Conservation (phyloP, 2,113 vertebrate species). For the Gorsachius goisagi region DNA sequence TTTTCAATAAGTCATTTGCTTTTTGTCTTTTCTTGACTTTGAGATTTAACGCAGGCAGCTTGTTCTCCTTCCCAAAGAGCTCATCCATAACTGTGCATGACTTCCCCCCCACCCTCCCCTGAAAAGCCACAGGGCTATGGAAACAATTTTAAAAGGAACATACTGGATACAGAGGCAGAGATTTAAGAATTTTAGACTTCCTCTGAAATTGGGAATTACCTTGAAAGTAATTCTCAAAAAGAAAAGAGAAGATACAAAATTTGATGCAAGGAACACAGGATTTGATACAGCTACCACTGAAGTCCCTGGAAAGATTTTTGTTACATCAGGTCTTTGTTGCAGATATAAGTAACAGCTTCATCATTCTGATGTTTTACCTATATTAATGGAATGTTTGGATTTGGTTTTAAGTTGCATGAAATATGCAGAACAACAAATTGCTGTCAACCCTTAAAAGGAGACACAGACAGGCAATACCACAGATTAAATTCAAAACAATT, state of each 20-base stretch:
- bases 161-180: background rate
- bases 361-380: background rate
- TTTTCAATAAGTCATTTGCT: background rate
- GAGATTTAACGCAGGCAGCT: background rate
- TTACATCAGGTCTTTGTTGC: background rate
- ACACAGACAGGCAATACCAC: background rate
- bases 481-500: constrained; percentile 2
- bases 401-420: background rate
- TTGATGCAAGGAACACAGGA: background rate
- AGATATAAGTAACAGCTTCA: background rate
- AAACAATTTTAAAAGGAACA: background rate
- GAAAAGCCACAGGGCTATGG: background rate
- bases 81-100: background rate
- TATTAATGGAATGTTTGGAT: background rate
- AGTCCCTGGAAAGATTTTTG: background rate
- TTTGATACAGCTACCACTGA: background rate
- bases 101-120: too few species aligned
- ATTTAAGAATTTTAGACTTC: background rate
- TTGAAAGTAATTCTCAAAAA: background rate
- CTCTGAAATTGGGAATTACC: background rate
- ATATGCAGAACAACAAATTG: background rate
- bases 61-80: background rate
- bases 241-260: background rate
- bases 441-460: background rate
- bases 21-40: background rate